Base-by-base conservation (phyloP, 2,113 vertebrate genomes). In the Syngnathus floridae region DNA sequence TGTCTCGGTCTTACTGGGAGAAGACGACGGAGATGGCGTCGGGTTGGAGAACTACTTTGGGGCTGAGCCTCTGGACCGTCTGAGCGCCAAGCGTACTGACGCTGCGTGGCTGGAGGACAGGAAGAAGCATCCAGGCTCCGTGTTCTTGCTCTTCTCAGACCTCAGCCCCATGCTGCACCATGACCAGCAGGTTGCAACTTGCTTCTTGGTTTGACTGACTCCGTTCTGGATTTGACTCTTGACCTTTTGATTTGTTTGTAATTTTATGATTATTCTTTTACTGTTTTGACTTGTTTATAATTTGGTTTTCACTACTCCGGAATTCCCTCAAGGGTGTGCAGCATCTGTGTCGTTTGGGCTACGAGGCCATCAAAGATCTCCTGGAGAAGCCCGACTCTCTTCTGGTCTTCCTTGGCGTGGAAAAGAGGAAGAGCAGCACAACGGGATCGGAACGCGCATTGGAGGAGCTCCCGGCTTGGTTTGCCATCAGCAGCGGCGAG, bases 381-480 rank as follows among this genome's bases (percentile, higher is more conserved):
- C 67, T 95, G 60, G 77, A 68, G n/a, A 82, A 91, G 22, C 82
- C 76, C 1, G 80, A 89, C 19, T 83, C 84, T 19, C 86, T 86
- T 51, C 76, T 93, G 58, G 67, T 97, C 84, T 99, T 97, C 82
- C 90, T 99, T 21, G 96, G 97, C 63, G 91, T 92, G n/a, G 93
- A 98, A 74, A 90, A 88, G 7, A 82, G 67, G 66, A 69, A 43
- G 38, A 1, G 43, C 59, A 26, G 61, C 61, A 41, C 43, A 12
- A 16, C 43, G 3, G 14, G 12, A 6, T 5, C 1, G 3, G 4
- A 19, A 19, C 11, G 19, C 5, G 7, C 8, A 8, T 59, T 36
- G 12, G 87, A 22, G 77, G 89, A 88, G 1, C 79, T 93, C 46
- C 73, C 93, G 40, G 93, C 93, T 12, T 99, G 96, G 95, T 99